A percentile compares a stretch with the other conserved stretches of the same genome.
Evolutionary conservation across 2,888 invertebrate genomes (phyloP).

Genomic region (Sphaeridia pumilis): DNA sequence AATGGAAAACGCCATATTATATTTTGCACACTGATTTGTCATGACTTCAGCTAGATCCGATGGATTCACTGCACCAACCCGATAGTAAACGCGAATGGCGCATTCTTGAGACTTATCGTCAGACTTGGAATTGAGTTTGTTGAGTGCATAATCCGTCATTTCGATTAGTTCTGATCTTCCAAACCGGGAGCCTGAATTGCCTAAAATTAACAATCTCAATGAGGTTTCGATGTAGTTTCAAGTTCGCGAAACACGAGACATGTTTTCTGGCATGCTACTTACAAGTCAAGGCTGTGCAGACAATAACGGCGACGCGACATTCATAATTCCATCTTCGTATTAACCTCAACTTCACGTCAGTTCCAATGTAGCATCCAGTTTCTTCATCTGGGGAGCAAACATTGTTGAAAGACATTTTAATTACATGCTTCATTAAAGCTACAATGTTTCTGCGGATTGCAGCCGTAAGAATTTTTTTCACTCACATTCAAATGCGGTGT

Average conservation of each 20-base stretch:
- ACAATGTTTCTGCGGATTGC: neutral
- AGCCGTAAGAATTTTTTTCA: slow-evolving; percentile 18
- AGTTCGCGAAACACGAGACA: neutral
- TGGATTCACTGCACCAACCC: slow-evolving; percentile 49
- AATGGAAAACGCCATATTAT: slow-evolving; percentile 56
- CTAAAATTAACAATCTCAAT: no score
- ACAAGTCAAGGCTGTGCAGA: slow-evolving; percentile 69
- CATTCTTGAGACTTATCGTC: slow-evolving; percentile 49
- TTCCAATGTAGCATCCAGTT: slow-evolving; percentile 72
- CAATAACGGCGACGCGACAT: slow-evolving; percentile 71
- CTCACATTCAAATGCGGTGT: slow-evolving; percentile 75
- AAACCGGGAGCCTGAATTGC: slow-evolving; percentile 9
- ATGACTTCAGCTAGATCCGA: slow-evolving; percentile 40
- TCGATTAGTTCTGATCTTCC: slow-evolving; percentile 40
- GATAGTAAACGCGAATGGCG: slow-evolving; percentile 64
- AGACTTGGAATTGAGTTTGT: slow-evolving; percentile 41
- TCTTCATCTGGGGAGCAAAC: slow-evolving; percentile 59
- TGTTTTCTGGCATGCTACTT: slow-evolving; percentile 31
- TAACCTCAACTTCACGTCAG: slow-evolving; percentile 65
- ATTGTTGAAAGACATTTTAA: neutral
- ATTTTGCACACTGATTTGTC: slow-evolving; percentile 36
- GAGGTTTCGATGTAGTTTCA: no score
- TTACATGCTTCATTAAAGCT: neutral
- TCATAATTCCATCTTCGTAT: slow-evolving; percentile 79
- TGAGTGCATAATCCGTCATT: slow-evolving; percentile 46